Conservation (phyloP, 2,113 vertebrate genomes). For the Corynorhinus townsendii region DNA sequence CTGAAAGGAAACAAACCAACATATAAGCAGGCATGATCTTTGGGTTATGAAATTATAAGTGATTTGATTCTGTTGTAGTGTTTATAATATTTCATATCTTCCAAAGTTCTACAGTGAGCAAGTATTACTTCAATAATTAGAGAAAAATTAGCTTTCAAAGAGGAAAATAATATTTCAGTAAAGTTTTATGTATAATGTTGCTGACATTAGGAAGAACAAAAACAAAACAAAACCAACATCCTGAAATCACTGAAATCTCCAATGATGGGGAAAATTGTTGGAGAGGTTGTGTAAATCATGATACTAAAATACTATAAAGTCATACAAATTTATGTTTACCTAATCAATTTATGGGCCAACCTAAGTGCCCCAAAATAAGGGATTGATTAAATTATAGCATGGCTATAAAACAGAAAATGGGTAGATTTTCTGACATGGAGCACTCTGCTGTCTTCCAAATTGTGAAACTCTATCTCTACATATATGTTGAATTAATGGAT, state of each 20-base stretch:
- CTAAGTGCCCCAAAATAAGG: background rate
- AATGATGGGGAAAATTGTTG: background rate
- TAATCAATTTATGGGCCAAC: background rate
- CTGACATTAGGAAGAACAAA: background rate
- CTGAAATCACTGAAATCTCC: background rate
- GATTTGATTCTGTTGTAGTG: background rate
- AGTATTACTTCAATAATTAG: background rate
- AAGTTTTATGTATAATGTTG: background rate
- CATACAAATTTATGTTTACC: background rate
- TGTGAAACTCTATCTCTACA: background rate
- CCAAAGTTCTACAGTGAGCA: background rate
- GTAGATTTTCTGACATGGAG: background rate
- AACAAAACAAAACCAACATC: background rate
- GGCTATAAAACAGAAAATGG: background rate
- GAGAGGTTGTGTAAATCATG: background rate
- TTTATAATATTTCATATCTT: background rate
- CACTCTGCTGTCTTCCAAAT: background rate
- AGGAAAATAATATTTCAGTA: background rate
- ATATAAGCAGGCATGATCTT: background rate
- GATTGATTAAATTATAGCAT: background rate
- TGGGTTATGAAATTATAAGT: background rate
- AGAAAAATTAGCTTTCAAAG: conserved; percentile 15
- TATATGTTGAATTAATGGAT: background rate
- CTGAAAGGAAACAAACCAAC: background rate
- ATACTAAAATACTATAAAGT: background rate